Percentiles rank a stretch among this genome's conserved stretches.
These are phyloP conservation scores for Endomychus coccineus DNA, from an alignment of 2,888 invertebrate species.

Conservation along the genomic window DNA sequence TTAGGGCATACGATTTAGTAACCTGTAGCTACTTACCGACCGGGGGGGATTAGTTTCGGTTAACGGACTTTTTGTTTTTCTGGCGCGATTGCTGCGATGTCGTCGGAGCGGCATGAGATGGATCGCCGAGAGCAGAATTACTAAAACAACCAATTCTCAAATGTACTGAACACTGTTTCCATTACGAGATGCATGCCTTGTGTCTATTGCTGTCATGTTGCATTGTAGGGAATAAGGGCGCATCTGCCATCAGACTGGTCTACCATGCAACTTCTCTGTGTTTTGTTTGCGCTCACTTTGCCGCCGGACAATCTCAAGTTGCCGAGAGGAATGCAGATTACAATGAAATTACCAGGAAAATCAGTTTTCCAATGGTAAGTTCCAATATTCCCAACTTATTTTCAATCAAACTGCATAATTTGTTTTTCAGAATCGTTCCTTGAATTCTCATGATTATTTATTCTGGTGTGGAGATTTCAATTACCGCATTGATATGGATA, in stretches of 20 bases:
- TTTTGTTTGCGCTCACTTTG: slow-evolving; percentile 98
- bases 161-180: neutral
- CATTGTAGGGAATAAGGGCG: slow-evolving; percentile 98
- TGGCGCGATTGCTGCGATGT: too few species aligned
- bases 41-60: too few species aligned
- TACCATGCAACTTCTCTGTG: slow-evolving; percentile 90
- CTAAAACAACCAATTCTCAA: too few species aligned
- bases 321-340: slow-evolving; percentile 94
- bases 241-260: slow-evolving; percentile 85
- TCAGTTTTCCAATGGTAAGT: slow-evolving; percentile 74
- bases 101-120: too few species aligned
- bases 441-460: slow-evolving; percentile 94
- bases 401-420: too few species aligned
- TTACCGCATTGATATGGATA: slow-evolving; percentile 92
- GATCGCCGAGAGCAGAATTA: too few species aligned
- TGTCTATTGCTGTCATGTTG: slow-evolving; percentile 14
- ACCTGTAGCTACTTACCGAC: too few species aligned
- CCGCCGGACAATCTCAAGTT: slow-evolving; percentile 96
- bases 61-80: too few species aligned
- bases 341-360: slow-evolving; percentile 87
- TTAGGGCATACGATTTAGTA: too few species aligned
- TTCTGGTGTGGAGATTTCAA: slow-evolving; percentile 99
- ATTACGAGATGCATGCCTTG: slow-evolving; percentile 1
- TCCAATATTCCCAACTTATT: too few species aligned
- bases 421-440: slow-evolving; percentile 64